Evolutionary conservation across 2,888 invertebrate species (phyloP), one percentile per base, ranked within the genome.

Genomic region (Drosophila lacicola): DNA sequence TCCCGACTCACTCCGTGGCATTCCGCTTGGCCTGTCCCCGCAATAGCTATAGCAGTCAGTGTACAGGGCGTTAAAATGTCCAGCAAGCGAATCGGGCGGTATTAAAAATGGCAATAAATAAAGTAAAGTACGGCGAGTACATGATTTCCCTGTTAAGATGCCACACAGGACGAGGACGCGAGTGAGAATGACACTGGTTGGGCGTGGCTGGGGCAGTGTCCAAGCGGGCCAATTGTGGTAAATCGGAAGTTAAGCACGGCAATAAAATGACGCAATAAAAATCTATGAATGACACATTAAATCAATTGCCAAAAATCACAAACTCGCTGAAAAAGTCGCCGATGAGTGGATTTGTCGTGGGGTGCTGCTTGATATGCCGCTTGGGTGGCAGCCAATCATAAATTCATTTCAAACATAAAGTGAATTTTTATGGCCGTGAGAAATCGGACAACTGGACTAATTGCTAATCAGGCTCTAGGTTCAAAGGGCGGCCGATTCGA

Each of bases 231-330:
- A 91, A 88, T 90, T 90, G 92, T 91, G 92, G 92, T 91, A 92
- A 92, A 91, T 91, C 92, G 92, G 90, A 92, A 92, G 92, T 92
- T 91, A 91, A 92, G 91, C 90, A 89, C 89, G 91, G 92, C 91
- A 92, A 92, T 92, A 92, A 92, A 92, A 92, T 83, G 88, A 76
- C 86, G 90, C 90, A 91, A 92, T 92, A 92, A 92, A 92, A 92
- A 91, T 91, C 90, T 92, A 91, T 91, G 92, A 92, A 92, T 92
- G 92, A 91, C 92, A 92, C 92, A 91, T 92, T 92, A 92, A 92
- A 91, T 92, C 92, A 92, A 92, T 92, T 90, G 92, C 87, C 92
- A 89, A 91, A 92, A 92, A 91, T 90, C 91, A 89, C 82, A 88
- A 89, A 87, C 85, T 81, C 82, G 66, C 67, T 68, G 66, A 66